Base-by-base conservation (phyloP, 1,140 invertebrate genomes). In the Myzus persicae region DNA sequence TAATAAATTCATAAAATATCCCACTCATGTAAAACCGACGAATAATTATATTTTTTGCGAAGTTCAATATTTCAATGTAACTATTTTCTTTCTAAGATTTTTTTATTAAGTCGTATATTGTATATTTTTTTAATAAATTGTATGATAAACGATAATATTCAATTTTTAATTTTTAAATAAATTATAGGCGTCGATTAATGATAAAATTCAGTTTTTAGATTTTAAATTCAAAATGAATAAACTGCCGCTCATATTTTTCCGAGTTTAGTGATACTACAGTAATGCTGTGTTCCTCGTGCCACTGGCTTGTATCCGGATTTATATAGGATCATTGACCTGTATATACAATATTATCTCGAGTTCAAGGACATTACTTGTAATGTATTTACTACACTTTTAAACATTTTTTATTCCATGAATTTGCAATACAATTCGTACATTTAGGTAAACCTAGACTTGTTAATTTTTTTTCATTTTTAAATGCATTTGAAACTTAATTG, bases 281-380 rank as follows among this genome's bases (percentile, higher is more conserved):
- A 40, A 11, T 44, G 24, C 7, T n/a, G 2, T 46, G 46, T 81
- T 48, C 24, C n/a, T 82, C 24, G 5, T 22, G 44, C 5, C 24
- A 82, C 6, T 22, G 5, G 22, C 22, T 24, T 51, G 44, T 84
- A 81, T 20, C 46, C 20, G 91, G 20, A 76, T 76, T 76, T n/a
- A 36, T 81, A 44, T 48, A 36, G 24, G 90, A 84, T 92, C 91
- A 92, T 51, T 92, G 76, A 92, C 76, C 76, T 3, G 24, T 26
- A 1, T n/a, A 36, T 36, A 44, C 36, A 4, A 82, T 92, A 92
- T 82, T 92, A 40, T 84, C 36, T 92, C 14, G 91, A 92, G 91
- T 92, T 92, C 91, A 92, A 92, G 91, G 91, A 40, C 91, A 92
- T 24, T 46, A 90, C n/a, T 59, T 40, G 51, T 59, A 11, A 22